A percentile compares a stretch with the other conserved stretches of the same genome.
These are phyloP conservation scores for Rotaria macrura DNA, from an alignment of 2,888 invertebrate species.

Conservation along the genomic window DNA sequence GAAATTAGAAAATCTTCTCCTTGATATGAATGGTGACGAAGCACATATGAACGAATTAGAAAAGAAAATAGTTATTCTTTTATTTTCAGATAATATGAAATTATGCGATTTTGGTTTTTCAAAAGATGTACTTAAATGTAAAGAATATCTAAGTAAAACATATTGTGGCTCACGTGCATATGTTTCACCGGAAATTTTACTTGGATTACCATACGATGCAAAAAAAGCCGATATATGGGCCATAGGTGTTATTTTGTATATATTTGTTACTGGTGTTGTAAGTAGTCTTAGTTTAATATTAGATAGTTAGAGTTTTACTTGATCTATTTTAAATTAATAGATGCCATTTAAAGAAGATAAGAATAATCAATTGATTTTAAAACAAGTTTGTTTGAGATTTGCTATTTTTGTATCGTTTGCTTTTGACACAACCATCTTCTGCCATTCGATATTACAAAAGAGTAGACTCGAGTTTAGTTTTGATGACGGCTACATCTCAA, in stretches of 20 bases:
- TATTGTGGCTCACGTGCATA: conserved; percentile 54
- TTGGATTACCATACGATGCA: conserved; percentile 52
- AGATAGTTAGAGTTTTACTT: too few species aligned
- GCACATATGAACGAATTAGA: conserved; percentile 36
- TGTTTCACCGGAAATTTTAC: conserved; percentile 50
- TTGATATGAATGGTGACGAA: conserved; percentile 45
- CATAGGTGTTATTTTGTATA: conserved; percentile 27
- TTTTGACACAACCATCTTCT: too few species aligned
- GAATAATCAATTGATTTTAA: conserved; percentile 29
- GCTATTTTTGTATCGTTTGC: too few species aligned
- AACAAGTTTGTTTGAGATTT: conserved; percentile 3
- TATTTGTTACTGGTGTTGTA: conserved; percentile 32
- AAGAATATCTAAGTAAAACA: conserved; percentile 46
- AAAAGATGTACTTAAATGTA: conserved; percentile 37
- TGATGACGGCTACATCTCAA: too few species aligned
- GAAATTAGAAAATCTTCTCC: conserved; percentile 53
- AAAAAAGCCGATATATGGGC: conserved; percentile 52
- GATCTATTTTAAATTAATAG: not conserved
- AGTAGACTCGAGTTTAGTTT: too few species aligned
- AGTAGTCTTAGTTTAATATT: not conserved
- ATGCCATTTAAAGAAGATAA: conserved; percentile 34
- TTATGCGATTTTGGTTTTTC: conserved; percentile 52
- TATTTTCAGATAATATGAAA: conserved; percentile 41
- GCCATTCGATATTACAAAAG: too few species aligned
- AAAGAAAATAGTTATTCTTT: conserved; percentile 37